Percentiles rank a stretch among this genome's conserved stretches.
Conservation (phyloP, 2,797 vertebrate genomes). For the Hipposideros larvatus region DNA sequence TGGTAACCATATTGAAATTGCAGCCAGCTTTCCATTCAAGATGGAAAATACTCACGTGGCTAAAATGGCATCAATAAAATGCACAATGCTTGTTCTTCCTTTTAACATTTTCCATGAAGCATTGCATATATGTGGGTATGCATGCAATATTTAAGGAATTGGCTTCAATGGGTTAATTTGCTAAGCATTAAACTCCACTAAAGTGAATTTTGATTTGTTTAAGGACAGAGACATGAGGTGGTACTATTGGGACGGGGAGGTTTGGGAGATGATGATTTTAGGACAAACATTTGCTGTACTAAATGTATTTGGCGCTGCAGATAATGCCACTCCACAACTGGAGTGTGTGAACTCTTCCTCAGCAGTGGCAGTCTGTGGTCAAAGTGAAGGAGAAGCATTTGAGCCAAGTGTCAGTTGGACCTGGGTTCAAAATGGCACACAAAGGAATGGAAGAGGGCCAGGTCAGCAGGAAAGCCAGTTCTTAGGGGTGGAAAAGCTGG, state of each 20-base stretch:
- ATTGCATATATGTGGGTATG: neutral
- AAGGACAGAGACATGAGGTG: neutral
- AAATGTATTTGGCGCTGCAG: conserved; percentile 32
- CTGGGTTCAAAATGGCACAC: conserved; percentile 35
- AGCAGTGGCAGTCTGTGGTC: conserved; percentile 34
- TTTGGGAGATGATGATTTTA: conserved; percentile 56
- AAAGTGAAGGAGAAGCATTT: conserved; percentile 18
- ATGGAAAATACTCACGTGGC: conserved; percentile 44
- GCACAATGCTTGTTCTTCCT: neutral
- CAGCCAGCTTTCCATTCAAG: conserved; percentile 12
- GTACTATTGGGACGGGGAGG: neutral
- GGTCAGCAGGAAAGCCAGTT: conserved; percentile 8
- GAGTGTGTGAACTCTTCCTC: conserved; percentile 18
- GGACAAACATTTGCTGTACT: neutral
- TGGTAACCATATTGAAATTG: conserved; percentile 69
- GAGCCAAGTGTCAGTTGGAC: neutral
- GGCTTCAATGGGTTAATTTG: conserved; percentile 36
- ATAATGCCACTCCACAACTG: neutral
- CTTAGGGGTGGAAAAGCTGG: neutral
- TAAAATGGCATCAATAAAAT: conserved; percentile 52
- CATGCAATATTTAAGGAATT: neutral
- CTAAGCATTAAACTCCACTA: conserved; percentile 62
- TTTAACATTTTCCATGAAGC: neutral
- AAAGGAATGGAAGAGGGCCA: neutral
- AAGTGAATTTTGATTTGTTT: conserved; percentile 51